Conservation (phyloP, 1,140 invertebrate genomes). For the Diuraphis noxia region DNA sequence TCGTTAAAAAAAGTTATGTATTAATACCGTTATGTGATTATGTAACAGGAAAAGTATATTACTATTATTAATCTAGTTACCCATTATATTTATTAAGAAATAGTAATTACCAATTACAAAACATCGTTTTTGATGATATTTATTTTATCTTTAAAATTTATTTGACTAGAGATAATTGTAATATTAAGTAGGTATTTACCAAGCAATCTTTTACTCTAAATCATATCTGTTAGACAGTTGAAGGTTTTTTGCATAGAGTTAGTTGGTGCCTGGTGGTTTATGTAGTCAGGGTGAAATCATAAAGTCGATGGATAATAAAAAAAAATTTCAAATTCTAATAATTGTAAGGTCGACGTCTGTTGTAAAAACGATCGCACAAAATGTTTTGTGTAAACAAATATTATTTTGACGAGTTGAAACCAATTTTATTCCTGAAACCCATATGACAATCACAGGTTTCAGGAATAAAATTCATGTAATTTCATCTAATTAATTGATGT, state of each 20-base stretch:
- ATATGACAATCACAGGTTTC: too few relatives aligned
- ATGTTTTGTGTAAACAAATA: not conserved
- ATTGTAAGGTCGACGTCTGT: slow-evolving; percentile 16
- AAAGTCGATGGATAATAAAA: not conserved
- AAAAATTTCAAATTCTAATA: slow-evolving; percentile 16
- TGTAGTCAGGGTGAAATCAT: slow-evolving; percentile 28
- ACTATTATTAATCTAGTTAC: not conserved
- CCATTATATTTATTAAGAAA: not conserved
- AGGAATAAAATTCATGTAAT: too few relatives aligned
- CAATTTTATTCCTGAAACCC: not conserved
- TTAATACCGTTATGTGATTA: not conserved
- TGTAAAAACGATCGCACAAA: not conserved
- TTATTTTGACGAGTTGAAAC: not conserved
- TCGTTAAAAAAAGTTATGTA: not conserved
- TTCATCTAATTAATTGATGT: too few relatives aligned
- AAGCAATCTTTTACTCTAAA: slow-evolving; percentile 1
- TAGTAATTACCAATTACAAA: not conserved
- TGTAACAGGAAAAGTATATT: not conserved
- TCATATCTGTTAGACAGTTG: slow-evolving; percentile 16
- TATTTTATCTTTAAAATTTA: not conserved
- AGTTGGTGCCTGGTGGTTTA: not conserved
- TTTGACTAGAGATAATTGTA: slow-evolving; percentile 13
- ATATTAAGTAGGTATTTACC: too few relatives aligned
- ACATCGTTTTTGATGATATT: not conserved
- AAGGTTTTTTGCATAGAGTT: slow-evolving; percentile 3